Evolutionary conservation across 2,113 vertebrate genomes (phyloP).

Genomic region (Toxostoma redivivum): DNA sequence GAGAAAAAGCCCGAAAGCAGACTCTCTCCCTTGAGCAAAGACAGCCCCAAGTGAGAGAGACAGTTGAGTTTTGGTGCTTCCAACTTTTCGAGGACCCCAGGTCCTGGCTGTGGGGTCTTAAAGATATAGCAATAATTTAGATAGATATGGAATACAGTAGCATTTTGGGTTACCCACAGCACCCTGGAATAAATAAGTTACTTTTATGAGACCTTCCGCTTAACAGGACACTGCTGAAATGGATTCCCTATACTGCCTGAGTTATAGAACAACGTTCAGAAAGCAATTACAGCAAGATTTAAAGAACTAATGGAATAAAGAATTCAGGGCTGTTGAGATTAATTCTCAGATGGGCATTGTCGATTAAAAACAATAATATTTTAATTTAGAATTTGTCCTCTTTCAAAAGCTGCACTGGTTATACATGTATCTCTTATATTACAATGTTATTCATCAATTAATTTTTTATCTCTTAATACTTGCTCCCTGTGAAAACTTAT

Average conservation of each 20-base stretch:
- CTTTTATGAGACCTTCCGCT: neutral
- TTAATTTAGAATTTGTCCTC: neutral
- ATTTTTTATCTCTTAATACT: neutral
- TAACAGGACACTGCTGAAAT: neutral
- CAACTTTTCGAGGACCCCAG: neutral
- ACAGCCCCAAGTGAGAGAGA: rapidly evolving
- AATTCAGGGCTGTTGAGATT: neutral
- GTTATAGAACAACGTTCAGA: neutral
- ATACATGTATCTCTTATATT: rapidly evolving
- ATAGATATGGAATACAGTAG: neutral
- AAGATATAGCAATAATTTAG: neutral
- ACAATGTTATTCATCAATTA: neutral
- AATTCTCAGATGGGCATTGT: neutral
- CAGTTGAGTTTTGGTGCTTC: rapidly evolving
- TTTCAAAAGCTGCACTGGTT: neutral
- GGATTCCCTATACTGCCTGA: neutral
- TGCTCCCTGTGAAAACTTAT: neutral
- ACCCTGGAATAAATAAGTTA: rapidly evolving
- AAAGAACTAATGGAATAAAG: neutral
- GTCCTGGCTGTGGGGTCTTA: rapidly evolving
- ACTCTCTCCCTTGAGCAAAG: neutral
- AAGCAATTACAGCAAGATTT: neutral
- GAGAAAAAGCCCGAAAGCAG: rapidly evolving
- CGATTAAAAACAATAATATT: neutral
- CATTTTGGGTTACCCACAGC: neutral